phyloP scores from a whole-genome alignment of 2,888 invertebrate genomes.

The Panopea generosa region DNA sequence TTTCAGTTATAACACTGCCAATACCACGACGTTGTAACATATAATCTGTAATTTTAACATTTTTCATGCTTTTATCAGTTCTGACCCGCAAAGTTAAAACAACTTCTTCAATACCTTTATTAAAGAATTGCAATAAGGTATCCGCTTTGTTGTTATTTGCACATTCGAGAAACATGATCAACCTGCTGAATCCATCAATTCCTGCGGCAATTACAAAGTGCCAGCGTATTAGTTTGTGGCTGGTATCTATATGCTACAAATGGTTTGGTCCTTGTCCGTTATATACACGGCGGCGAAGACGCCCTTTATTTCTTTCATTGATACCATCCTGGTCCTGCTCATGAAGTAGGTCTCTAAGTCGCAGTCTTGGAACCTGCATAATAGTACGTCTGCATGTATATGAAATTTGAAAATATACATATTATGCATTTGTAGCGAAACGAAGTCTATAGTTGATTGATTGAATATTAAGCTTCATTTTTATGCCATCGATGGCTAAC shows the following conservation, averaged over 20 bases:
- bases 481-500: no score
- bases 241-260: conserved; percentile 55
- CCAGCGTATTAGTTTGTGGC: conserved; percentile 55
- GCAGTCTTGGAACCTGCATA: conserved; percentile 20
- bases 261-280: conserved; percentile 39
- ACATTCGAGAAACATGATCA: conserved; percentile 35
- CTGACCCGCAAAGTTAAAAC: conserved; percentile 32
- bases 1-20: conserved; percentile 35
- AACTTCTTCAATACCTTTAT: conserved; percentile 23
- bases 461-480: no score
- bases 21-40: conserved; percentile 29
- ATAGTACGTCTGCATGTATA: no score
- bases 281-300: conserved; percentile 34
- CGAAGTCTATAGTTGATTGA: no score
- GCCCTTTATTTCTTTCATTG: conserved; percentile 20
- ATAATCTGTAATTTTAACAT: conserved; percentile 36
- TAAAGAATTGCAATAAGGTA: no score
- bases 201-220: conserved; percentile 45
- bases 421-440: no score
- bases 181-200: conserved; percentile 55
- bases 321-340: conserved; percentile 21
- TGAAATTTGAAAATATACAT: no score
- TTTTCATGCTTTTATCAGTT: conserved; percentile 48
- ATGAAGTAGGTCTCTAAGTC: conserved; percentile 30
- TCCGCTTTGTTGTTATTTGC: conserved; percentile 46